A percentile compares a stretch with the other conserved stretches of the same genome.
phyloP scores from a whole-genome alignment of 2,797 vertebrate genomes.

The Arremon brunneinucha region DNA sequence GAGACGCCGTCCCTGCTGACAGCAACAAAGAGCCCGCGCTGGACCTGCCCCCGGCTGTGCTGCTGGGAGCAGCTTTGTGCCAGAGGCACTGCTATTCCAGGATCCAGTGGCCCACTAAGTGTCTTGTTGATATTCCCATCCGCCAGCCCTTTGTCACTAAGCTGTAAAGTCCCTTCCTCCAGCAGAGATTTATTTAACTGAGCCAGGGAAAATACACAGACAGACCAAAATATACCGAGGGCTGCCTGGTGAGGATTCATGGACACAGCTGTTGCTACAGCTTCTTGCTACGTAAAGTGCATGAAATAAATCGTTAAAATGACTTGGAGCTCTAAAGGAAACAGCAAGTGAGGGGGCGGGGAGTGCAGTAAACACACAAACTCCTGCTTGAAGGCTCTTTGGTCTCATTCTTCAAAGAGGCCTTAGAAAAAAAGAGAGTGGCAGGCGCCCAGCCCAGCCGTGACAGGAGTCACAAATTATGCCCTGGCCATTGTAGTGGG shows the following conservation, averaged over 20 bases:
- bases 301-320: constrained; percentile 36
- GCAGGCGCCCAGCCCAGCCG: not conserved
- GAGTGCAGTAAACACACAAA: not conserved
- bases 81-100: not conserved
- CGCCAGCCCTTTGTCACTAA: not conserved
- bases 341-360: not conserved
- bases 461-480: constrained; percentile 42
- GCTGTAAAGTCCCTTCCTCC: constrained; percentile 8
- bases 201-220: not conserved
- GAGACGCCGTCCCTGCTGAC: not conserved
- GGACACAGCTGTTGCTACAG: constrained; percentile 6
- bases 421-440: not conserved
- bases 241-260: constrained; percentile 9
- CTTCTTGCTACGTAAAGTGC: constrained; percentile 53
- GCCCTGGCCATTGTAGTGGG: constrained; percentile 5
- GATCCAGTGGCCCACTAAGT: not conserved
- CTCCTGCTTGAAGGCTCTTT: constrained; percentile 35
- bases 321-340: not conserved
- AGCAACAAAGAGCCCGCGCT: fast-evolving
- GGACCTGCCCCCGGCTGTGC: not conserved
- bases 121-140: not conserved
- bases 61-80: not conserved
- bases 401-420: constrained; percentile 54
- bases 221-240: not conserved
- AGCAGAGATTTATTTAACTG: not conserved